Conservation (phyloP, 2,888 invertebrate species). For the Emmelina monodactyla region DNA sequence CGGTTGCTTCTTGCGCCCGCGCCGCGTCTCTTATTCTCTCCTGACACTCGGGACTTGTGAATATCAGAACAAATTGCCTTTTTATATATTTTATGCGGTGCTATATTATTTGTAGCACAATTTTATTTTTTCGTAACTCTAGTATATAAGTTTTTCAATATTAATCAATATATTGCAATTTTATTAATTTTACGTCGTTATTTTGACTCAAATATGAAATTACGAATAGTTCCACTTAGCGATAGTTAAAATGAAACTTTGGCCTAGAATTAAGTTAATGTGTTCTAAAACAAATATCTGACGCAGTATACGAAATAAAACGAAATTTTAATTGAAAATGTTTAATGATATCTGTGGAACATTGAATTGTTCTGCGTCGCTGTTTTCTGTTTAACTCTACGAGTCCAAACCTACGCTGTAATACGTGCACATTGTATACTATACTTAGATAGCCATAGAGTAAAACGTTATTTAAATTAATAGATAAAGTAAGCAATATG, state of each 20-base stretch:
- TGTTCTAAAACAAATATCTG: slow-evolving; percentile 64
- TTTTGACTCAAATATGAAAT: slow-evolving; percentile 16
- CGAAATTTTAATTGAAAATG: slow-evolving; percentile 38
- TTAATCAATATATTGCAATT: slow-evolving; percentile 8
- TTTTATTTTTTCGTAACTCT: slow-evolving; percentile 35
- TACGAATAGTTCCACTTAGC: slow-evolving; percentile 30
- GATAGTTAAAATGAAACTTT: slow-evolving; percentile 30
- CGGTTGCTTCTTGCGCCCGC: too few species aligned
- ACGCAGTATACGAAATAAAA: slow-evolving; percentile 58
- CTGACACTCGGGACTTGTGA: slow-evolving; percentile 35
- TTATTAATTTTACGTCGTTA: slow-evolving; percentile 26
- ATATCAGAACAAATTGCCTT: slow-evolving; percentile 33
- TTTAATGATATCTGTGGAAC: slow-evolving; percentile 35
- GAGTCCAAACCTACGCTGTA: slow-evolving; percentile 9
- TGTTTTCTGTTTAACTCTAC: slow-evolving; percentile 21
- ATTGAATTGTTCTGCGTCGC: slow-evolving; percentile 36
- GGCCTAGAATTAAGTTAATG: slow-evolving; percentile 53
- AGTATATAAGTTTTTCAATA: slow-evolving; percentile 22
- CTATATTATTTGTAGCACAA: slow-evolving; percentile 43
- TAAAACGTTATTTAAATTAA: slow-evolving; percentile 20
- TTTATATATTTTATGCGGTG: slow-evolving; percentile 42
- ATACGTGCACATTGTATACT: neutral
- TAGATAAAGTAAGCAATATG: slow-evolving; percentile 20
- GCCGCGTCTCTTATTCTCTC: neutral
- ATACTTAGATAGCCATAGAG: too few species aligned